Percentiles rank a stretch among this genome's conserved stretches.
Evolutionary conservation across 2,888 invertebrate genomes (phyloP).

Genomic region (Cosmorhoe ocellata): DNA sequence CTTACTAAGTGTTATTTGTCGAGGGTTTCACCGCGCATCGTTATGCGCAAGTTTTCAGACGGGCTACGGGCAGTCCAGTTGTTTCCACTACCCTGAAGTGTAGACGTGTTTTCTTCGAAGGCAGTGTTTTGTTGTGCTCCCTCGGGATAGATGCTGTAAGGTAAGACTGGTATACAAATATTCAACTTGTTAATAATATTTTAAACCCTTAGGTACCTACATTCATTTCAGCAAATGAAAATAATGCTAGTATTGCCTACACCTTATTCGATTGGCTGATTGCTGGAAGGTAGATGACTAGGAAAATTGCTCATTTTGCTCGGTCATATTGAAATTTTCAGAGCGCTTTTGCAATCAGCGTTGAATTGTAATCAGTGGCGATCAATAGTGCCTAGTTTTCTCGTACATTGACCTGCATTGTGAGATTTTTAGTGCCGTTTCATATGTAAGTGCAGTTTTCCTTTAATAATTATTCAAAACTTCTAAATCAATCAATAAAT

Average conservation of each 20-base stretch:
- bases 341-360: slow-evolving; percentile 1
- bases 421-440: not conserved
- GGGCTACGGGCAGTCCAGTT: slow-evolving; percentile 52
- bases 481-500: too few relatives aligned
- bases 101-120: slow-evolving; percentile 39
- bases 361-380: not conserved
- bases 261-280: not conserved
- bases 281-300: not conserved
- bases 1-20: slow-evolving; percentile 5
- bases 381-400: not conserved
- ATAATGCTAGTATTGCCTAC: too few relatives aligned
- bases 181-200: not conserved
- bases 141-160: slow-evolving; percentile 70
- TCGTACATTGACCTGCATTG: slow-evolving; percentile 1
- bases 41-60: slow-evolving; percentile 46
- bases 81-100: slow-evolving; percentile 50
- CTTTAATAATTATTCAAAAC: too few relatives aligned
- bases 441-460: not conserved
- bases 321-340: not conserved
- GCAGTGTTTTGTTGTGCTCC: slow-evolving; percentile 59
- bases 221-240: not conserved
- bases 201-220: too few relatives aligned
- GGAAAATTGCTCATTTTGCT: slow-evolving; percentile 2
- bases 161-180: slow-evolving; percentile 46
- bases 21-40: slow-evolving; percentile 51